A percentile compares a stretch with the other conserved stretches of the same genome.
These are phyloP conservation scores for Chunga burmeisteri DNA, from an alignment of 2,113 vertebrate species.

Conservation along the genomic window DNA sequence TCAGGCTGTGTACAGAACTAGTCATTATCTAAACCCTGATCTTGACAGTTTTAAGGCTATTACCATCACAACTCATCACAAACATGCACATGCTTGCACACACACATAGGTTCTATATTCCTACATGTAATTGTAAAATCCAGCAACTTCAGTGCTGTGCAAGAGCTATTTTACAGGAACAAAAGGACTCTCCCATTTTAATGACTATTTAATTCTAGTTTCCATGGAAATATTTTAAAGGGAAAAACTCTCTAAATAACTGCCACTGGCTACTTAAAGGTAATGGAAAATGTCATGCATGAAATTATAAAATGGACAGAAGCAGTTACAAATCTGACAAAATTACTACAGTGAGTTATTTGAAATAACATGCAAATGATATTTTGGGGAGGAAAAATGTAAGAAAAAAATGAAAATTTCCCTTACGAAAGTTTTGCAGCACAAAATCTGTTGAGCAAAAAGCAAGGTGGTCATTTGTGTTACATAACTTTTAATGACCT, in stretches of 20 bases:
- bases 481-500: background rate
- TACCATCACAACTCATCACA: background rate
- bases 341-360: background rate
- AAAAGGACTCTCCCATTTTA: background rate
- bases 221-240: conserved; percentile 40
- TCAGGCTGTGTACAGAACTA: background rate
- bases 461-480: background rate
- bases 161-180: background rate
- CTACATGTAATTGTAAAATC: background rate
- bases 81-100: accelerated
- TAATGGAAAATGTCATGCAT: conserved; percentile 38
- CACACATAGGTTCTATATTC: background rate
- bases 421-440: background rate
- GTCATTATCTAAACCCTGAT: background rate
- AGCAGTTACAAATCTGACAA: background rate
- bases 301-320: conserved; percentile 31
- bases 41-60: background rate
- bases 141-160: background rate
- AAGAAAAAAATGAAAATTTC: background rate
- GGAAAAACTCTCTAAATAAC: conserved; percentile 18
- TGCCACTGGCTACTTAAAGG: conserved; percentile 29
- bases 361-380: background rate
- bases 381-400: background rate
- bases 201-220: conserved; percentile 17
- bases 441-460: background rate